Base-by-base conservation (phyloP, 2,797 vertebrate genomes). In the Characodon lateralis region DNA sequence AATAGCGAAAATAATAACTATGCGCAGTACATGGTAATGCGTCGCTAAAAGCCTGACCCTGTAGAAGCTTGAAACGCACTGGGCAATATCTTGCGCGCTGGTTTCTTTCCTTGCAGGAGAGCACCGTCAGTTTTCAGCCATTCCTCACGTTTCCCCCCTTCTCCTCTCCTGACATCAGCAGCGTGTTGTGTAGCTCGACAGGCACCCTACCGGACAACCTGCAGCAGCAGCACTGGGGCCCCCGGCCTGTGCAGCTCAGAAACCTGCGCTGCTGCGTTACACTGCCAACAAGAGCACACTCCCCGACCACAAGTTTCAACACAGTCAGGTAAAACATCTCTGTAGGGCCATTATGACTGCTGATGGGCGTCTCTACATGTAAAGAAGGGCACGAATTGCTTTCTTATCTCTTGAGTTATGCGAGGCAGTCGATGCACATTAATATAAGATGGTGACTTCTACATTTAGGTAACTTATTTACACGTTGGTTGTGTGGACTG, bases 201-300 rank as follows among this genome's bases (percentile, higher is more conserved):
- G 88, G 87, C 93, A 89, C 92, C 93, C 93, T 94, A 89, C 92
- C 87, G 93, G 93, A 93, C 92, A 94, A 92, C 91, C 91, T 92
- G 94, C 93, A 85, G 89, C 92, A 91, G 88, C 92, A 91, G 88
- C 91, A 92, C 89, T 92, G 91, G 31, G 93, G 90, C 89, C 92
- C 90, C 92, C 83, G 82, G 86, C 86, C 87, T 90, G 84, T 76
- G 87, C 74, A 83, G 26, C 78, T 58, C 61, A 59, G 1, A 83
- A 63, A 84, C 87, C 89, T 89, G 89, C 88, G 78, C 85, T 80
- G 71, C 78, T 61, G 13, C 80, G 73, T 69, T 63, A 73, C 48
- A 0, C 50, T 61, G 71, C 6, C 48, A 59, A 66, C 69, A 55
- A 26, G 71, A 71, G 81, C 78, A 82, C 82, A 56, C 73, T 73